phyloP scores from a whole-genome alignment of 2,113 vertebrate genomes.

The Pterocles gutturalis region DNA sequence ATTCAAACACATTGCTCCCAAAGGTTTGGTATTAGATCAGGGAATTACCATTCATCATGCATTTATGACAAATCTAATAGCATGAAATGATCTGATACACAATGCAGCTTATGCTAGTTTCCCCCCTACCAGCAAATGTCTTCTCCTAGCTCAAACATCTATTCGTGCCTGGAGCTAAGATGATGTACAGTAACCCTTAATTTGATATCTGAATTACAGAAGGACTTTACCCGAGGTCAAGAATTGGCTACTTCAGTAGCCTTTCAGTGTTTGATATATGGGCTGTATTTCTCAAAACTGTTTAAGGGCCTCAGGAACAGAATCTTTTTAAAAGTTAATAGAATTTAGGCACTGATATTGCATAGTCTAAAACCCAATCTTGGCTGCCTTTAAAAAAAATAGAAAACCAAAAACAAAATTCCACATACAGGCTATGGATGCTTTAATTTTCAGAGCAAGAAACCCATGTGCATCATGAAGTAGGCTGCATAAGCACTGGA shows the following conservation, averaged over 20 bases:
- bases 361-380: not conserved
- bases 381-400: not conserved
- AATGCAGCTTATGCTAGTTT: not conserved
- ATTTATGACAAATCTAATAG: slow-evolving; percentile 52
- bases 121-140: not conserved
- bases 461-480: not conserved
- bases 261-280: not conserved
- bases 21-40: slow-evolving; percentile 42
- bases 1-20: slow-evolving; percentile 64
- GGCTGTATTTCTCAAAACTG: not conserved
- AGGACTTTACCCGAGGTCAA: not conserved
- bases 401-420: not conserved
- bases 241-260: not conserved
- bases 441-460: not conserved
- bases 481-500: not conserved
- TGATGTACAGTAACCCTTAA: not conserved
- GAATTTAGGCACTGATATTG: not conserved
- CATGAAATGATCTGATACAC: slow-evolving; percentile 43
- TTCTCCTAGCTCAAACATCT: not conserved
- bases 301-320: not conserved
- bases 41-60: slow-evolving; percentile 54
- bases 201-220: not conserved
- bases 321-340: not conserved
- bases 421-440: not conserved
- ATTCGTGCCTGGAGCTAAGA: not conserved